A percentile compares a stretch with the other conserved stretches of the same genome.
phyloP scores from a whole-genome alignment of 2,888 invertebrate species.

The Corbicula japonica region DNA sequence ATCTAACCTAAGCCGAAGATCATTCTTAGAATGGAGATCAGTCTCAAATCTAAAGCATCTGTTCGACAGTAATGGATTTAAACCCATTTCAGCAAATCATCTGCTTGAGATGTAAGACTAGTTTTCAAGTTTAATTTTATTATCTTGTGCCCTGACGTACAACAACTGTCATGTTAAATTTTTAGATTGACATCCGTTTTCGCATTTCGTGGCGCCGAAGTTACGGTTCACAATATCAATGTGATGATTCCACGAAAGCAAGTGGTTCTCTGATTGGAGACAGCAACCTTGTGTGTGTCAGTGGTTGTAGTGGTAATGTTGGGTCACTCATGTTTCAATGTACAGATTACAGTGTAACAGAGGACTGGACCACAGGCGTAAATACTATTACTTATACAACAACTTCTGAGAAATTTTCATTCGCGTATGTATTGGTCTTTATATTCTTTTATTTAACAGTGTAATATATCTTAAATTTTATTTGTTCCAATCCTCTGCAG shows the following conservation, averaged over 20 bases:
- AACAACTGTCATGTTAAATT: too few relatives aligned
- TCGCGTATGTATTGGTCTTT: constrained; percentile 1
- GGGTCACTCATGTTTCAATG: constrained; percentile 3
- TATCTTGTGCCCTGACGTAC: too few relatives aligned
- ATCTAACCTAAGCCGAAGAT: too few relatives aligned
- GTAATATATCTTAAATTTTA: not conserved
- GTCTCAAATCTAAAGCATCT: too few relatives aligned
- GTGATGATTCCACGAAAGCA: not conserved
- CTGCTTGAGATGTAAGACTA: too few relatives aligned
- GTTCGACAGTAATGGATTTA: too few relatives aligned
- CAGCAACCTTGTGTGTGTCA: not conserved
- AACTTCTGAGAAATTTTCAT: not conserved
- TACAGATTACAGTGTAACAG: not conserved
- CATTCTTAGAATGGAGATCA: too few relatives aligned
- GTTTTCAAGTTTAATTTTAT: too few relatives aligned
- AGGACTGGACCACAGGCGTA: constrained; percentile 1
- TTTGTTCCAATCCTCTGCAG: too few relatives aligned
- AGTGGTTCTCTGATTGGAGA: not conserved
- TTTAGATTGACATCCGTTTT: not conserved
- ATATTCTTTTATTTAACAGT: not conserved
- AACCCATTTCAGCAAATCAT: too few relatives aligned
- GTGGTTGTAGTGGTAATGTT: not conserved
- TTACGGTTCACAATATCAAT: not conserved
- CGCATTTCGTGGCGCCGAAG: constrained; percentile 1
- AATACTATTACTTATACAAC: not conserved